Conservation (phyloP, 2,797 vertebrate species). For the Xenopus petersii region DNA sequence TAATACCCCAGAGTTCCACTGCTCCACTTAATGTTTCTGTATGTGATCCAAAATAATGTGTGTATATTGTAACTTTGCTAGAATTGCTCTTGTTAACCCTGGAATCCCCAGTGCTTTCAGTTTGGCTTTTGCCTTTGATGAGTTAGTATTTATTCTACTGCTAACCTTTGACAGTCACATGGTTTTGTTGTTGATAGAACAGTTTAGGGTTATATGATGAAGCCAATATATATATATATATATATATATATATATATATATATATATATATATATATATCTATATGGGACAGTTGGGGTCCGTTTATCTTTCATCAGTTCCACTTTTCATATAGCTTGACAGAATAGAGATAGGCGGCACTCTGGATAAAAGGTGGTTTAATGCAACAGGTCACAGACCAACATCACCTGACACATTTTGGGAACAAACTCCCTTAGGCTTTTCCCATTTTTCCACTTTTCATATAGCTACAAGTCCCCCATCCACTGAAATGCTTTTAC, state of each 20-base stretch:
- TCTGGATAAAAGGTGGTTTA: no score
- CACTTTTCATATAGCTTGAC: background rate
- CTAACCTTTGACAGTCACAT: conserved; percentile 19
- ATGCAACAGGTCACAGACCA: no score
- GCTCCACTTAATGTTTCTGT: background rate
- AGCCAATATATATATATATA: background rate
- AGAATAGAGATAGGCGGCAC: no score
- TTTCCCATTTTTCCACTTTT: background rate
- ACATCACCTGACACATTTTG: no score
- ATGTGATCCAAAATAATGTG: background rate
- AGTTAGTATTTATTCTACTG: conserved; percentile 9
- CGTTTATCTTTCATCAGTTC: conserved; percentile 31
- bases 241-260: no score
- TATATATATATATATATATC: background rate
- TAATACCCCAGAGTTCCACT: background rate
- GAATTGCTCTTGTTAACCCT: conserved; percentile 14
- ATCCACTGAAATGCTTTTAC: no score
- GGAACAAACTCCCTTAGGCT: no score
- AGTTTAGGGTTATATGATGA: conserved; percentile 33
- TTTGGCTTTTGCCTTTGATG: background rate
- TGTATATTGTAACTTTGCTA: background rate
- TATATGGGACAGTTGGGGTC: conserved; percentile 12
- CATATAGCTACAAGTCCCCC: no score
- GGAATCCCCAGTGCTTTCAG: background rate
- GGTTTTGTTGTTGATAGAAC: conserved; percentile 27